Base-by-base conservation (phyloP, 2,888 invertebrate species). In the Rosalia funebris region DNA sequence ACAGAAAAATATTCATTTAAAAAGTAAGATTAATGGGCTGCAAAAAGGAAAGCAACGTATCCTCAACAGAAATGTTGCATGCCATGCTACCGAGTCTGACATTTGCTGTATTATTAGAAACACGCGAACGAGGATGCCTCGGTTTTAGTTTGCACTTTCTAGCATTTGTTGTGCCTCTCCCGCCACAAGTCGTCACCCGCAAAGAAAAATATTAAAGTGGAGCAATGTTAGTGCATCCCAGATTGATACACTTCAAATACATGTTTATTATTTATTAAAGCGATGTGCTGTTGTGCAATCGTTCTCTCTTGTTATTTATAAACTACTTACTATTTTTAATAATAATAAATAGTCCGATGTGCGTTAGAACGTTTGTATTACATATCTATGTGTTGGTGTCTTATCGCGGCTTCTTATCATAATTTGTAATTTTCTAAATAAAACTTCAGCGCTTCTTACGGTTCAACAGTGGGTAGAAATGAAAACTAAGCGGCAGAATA, bases 31-130 rank as follows among this genome's bases (percentile, higher is more conserved):
- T 60, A 58, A 53, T 58, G 42, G 45, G 14, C 53, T 45, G 50
- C 39, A 34, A 50, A 36, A 17, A 39, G 14, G 19, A 46, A 53
- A 39, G 37, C n/a, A 20, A 44, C 54, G 20, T 31, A 52, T 36
- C 25, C 39, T 36, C 45, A 16, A 39, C 44, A 42, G 45, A 48
- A 44, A 12, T 37, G 14, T 41, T 52, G 44, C 52, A 52, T 19
- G 20, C 10, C 9, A 9, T 7, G 17, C 19, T 7, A n/a, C 7
- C 25, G 36, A 16, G 37, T 7, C 4, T 25, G 25, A 5, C 4
- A 14, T 17, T 41, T 46, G 31, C 57, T 57, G 57, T 69, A 69
- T 69, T 65, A 71, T 66, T 69, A 71, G 66, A 65, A 53, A 60
- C 68, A 68, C 66, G 69, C 68, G 46, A 68, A 41, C 58, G 42